Base-by-base conservation (phyloP, 2,888 invertebrate genomes). In the Cecidostiba fungosa region DNA sequence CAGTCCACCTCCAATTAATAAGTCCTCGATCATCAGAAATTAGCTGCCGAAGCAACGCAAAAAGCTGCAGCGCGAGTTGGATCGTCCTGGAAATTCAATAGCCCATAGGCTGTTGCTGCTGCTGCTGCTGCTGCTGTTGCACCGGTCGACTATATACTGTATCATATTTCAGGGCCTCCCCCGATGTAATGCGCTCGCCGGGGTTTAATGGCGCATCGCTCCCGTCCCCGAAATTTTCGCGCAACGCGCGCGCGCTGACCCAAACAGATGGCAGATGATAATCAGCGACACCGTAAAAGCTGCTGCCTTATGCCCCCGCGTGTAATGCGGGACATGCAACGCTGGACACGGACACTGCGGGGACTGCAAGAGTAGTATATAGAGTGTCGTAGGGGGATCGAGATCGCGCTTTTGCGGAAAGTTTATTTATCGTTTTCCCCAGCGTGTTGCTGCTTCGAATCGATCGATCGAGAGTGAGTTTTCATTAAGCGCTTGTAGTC, bases 191-290 rank as follows among this genome's bases (percentile, higher is more conserved):
- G 6, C 66, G 47, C 23, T 8, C 2, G 59, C 47, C 66, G 70
- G 79, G 85, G 26, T 83, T 83, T 83, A 76, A 85, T 79, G 82
- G 69, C 69, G 74, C 81, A 19, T 74, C 23, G 16, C 23, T 62
- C 66, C 72, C 59, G 54, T 29, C 50, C 78, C 74, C 66, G 43
- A 74, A 84, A 81, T 84, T 81, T 85, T 84, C 83, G 83, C 83
- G 82, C 72, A 36, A 59, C 32, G 83, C n/a, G 36, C 32, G 73
- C 32, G 19, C 32, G 19, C 69, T 26, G 72, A 66, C 50, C 73
- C 39, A 43, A 78, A 47, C 87, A 87, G 85, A 87, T 87, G 87
- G 87, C 77, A 77, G 85, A 87, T 87, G 85, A 80, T 87, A 85
- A 87, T 87, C 87, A 69, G 77, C 19, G 85, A 83, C 87, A 85